Evolutionary conservation across 2,888 invertebrate species (phyloP), one percentile per base, ranked within the genome.

Genomic region (Drosophila tanythrix): DNA sequence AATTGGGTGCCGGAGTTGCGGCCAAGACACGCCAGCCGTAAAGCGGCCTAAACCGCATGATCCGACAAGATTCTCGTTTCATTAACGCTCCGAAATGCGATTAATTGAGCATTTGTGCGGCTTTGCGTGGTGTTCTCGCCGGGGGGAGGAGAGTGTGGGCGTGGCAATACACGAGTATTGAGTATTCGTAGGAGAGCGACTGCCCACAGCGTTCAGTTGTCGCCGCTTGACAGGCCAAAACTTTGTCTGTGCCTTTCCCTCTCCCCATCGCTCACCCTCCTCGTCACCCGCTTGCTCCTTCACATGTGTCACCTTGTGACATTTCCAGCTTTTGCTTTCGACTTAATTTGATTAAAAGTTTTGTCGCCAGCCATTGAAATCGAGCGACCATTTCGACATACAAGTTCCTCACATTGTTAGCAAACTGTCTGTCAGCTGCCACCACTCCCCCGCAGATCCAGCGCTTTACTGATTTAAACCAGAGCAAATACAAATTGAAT

Each of bases 301-400:
- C 56, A 84, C 84, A 82, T 89, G 85, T 89, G 85, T 89, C 85
- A 85, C 80, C 85, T 75, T 74, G 79, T 75, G 71, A 79, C 85
- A 88, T 77, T 85, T 82, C 77, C 75, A 79, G 74, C 75, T 66
- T 40, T 57, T 79, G 79, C 80, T 76, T 76, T 79, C 67, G 89
- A 86, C 86, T 87, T 87, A 87, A 87, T 87, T 87, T 87, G 90
- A 87, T 87, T 87, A 87, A 87, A 87, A 87, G 81, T 90, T 90
- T 83, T 58, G 68, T 59, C 70, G 52, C 59, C 59, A 57, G 61
- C 69, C 58, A 68, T 64, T 70, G 63, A 80, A 77, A 76, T 75
- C 55, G 65, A 52, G 52, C 51, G 51, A 36, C 55, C 11, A 36
- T 36, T 13, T 60, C 51, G 53, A 27, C 53, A 29, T 40, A 59